A percentile compares a stretch with the other conserved stretches of the same genome.
Evolutionary conservation across 2,888 invertebrate genomes (phyloP).

Genomic region (Cephus pulcher): DNA sequence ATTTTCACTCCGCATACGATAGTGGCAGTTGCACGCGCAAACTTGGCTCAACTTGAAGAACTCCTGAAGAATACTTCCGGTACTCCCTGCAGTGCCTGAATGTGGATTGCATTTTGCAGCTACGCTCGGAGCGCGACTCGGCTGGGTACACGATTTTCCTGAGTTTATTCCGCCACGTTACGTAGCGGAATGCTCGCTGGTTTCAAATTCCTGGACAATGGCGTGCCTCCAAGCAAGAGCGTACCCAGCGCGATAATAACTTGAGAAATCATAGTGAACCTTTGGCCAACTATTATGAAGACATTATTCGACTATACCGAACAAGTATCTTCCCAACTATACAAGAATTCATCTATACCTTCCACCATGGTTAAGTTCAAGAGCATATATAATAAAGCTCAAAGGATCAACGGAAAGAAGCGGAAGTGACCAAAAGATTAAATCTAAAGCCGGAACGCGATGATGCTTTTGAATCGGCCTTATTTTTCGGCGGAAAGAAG

Average conservation of each 20-base stretch:
- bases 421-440: not conserved
- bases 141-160: constrained; percentile 3
- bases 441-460: not conserved
- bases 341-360: not conserved
- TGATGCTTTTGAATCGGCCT: not conserved
- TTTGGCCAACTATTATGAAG: not conserved
- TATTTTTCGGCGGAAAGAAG: not conserved
- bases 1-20: not conserved
- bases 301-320: not conserved
- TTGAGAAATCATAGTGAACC: not conserved
- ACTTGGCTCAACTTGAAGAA: not conserved
- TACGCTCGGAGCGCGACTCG: not conserved
- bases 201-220: not conserved
- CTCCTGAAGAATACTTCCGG: constrained; percentile 6
- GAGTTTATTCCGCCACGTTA: constrained; percentile 5
- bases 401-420: not conserved
- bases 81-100: not conserved
- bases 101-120: constrained; percentile 5
- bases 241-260: not conserved
- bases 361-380: not conserved
- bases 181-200: not conserved
- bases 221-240: not conserved
- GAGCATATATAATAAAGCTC: not conserved
- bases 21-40: not conserved
- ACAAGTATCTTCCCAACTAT: not conserved